Evolutionary conservation across 2,888 invertebrate genomes (phyloP).

Genomic region (Ectropis crepuscularia): DNA sequence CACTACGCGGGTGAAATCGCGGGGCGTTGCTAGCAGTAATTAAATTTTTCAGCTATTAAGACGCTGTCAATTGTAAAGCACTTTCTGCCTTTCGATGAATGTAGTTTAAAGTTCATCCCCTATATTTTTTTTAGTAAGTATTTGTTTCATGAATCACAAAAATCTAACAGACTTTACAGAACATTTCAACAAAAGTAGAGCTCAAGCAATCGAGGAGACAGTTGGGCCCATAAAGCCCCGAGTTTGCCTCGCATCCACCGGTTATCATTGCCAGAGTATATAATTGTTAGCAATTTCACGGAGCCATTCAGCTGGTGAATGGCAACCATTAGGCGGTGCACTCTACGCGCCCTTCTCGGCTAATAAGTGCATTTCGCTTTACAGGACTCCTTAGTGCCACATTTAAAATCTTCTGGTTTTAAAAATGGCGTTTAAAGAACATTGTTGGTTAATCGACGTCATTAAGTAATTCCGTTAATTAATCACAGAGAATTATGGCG

Average conservation of each 20-base stretch:
- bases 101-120: too few species aligned
- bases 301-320: slow-evolving; percentile 81
- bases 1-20: too few species aligned
- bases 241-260: slow-evolving; percentile 75
- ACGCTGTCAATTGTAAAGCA: too few species aligned
- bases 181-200: slow-evolving; percentile 9
- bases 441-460: slow-evolving; percentile 43
- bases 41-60: too few species aligned
- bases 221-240: slow-evolving; percentile 50
- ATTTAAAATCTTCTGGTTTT: slow-evolving; percentile 70
- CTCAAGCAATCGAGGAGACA: slow-evolving; percentile 19
- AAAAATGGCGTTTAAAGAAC: slow-evolving; percentile 50
- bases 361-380: slow-evolving; percentile 84
- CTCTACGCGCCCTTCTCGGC: slow-evolving; percentile 75
- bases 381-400: slow-evolving; percentile 78
- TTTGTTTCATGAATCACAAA: neutral
- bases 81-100: too few species aligned
- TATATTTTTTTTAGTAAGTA: too few species aligned
- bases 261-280: slow-evolving; percentile 83
- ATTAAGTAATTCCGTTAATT: slow-evolving; percentile 43
- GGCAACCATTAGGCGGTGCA: slow-evolving; percentile 80
- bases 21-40: too few species aligned
- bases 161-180: neutral
- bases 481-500: slow-evolving; percentile 27
- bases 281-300: slow-evolving; percentile 83